Evolutionary conservation across 2,888 invertebrate genomes (phyloP).

Genomic region (Drosophila phalerata): DNA sequence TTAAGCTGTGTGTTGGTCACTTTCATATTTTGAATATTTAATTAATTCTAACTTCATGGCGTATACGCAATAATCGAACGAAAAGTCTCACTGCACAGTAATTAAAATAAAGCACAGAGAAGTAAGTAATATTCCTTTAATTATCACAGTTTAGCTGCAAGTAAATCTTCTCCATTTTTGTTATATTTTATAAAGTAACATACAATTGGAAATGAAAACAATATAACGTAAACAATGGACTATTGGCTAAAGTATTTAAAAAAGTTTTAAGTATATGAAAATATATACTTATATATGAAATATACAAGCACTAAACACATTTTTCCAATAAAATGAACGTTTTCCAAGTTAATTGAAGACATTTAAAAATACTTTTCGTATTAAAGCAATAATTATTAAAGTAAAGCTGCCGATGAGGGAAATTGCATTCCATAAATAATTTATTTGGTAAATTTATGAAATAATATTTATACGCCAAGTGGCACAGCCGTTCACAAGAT

Average conservation of each 20-base stretch:
- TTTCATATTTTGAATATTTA: not conserved
- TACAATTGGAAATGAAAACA: not conserved
- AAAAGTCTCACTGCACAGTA: too few species aligned
- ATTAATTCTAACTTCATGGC: not conserved
- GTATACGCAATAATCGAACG: too few species aligned
- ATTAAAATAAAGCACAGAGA: not conserved
- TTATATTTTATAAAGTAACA: too few species aligned
- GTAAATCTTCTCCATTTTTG: not conserved
- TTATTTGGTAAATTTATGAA: not conserved
- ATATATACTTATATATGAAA: not conserved
- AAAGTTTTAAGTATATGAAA: too few species aligned
- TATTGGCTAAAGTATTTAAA: too few species aligned
- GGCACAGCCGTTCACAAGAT: not conserved
- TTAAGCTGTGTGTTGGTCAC: not conserved
- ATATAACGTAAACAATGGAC: not conserved
- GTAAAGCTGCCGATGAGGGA: not conserved
- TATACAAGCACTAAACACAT: not conserved
- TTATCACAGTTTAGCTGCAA: not conserved
- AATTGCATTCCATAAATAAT: not conserved
- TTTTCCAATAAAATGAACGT: not conserved
- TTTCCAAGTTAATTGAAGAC: not conserved
- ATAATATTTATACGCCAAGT: not conserved
- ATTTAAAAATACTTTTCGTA: not conserved
- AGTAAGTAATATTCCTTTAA: not conserved
- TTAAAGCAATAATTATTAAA: constrained; percentile 1